Evolutionary conservation across 2,113 vertebrate genomes (phyloP).

Genomic region (Pteropus alecto): DNA sequence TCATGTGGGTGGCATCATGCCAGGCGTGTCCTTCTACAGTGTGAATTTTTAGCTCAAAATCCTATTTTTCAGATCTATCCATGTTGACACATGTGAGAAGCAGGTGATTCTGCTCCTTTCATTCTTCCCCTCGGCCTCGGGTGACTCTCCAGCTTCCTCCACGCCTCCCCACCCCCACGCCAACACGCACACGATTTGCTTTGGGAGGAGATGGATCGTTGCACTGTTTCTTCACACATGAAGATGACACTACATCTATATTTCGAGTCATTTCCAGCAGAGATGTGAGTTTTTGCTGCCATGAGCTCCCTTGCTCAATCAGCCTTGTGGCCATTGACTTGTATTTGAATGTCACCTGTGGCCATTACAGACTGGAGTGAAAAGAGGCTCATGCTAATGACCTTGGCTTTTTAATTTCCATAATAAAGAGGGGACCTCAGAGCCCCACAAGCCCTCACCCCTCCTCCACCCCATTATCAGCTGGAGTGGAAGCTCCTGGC

Average conservation of each 20-base stretch:
- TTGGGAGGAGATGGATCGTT: neutral
- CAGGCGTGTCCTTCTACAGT: neutral
- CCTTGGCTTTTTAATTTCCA: neutral
- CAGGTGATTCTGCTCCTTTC: neutral
- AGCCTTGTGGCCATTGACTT: neutral
- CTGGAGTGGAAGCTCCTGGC: neutral
- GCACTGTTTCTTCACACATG: neutral
- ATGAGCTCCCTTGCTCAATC: neutral
- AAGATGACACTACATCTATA: too few relatives aligned
- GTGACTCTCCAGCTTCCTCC: too few relatives aligned
- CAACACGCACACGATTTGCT: neutral
- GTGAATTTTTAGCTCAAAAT: neutral
- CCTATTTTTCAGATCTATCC: neutral
- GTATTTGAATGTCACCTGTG: neutral
- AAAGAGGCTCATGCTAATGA: neutral
- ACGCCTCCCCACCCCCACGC: too few relatives aligned
- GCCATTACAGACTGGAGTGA: neutral
- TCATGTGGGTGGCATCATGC: neutral
- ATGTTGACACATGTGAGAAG: too few relatives aligned
- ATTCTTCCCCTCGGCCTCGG: too few relatives aligned
- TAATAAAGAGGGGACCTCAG: neutral
- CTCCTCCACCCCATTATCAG: neutral
- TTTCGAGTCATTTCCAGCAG: neutral
- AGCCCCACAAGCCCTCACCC: too few relatives aligned
- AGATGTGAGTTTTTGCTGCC: neutral